Evolutionary conservation across 1,140 invertebrate species (phyloP).

Genomic region (Schlechtendalia chinensis): DNA sequence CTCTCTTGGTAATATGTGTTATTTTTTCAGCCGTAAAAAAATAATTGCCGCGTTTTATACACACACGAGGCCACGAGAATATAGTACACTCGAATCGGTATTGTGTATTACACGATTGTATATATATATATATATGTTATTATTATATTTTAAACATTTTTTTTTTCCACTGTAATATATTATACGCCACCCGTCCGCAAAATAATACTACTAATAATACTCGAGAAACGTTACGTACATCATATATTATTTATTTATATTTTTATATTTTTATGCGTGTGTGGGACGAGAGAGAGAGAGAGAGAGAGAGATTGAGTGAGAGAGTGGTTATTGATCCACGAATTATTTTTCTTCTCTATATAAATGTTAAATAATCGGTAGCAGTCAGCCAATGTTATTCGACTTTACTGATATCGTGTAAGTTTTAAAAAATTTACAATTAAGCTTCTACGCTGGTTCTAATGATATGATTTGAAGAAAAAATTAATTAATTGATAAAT

Average conservation of each 20-base stretch:
- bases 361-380: no score
- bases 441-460: no score
- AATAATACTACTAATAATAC: background rate
- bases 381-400: no score
- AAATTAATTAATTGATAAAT: no score
- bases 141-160: background rate
- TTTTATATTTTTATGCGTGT: background rate
- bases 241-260: background rate
- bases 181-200: background rate
- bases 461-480: no score
- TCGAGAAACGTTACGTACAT: background rate
- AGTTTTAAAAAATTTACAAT: no score
- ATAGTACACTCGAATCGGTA: background rate
- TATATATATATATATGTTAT: no score
- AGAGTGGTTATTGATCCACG: background rate
- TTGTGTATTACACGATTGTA: background rate
- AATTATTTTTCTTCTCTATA: background rate
- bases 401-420: no score
- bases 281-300: background rate
- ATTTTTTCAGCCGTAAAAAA: constrained; percentile 48
- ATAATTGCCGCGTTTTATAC: constrained; percentile 42
- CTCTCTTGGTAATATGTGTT: background rate
- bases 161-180: background rate
- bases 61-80: no score
- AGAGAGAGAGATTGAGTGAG: no score